Evolutionary conservation across 2,113 vertebrate species (phyloP).

Genomic region (Heptranchias perlo): DNA sequence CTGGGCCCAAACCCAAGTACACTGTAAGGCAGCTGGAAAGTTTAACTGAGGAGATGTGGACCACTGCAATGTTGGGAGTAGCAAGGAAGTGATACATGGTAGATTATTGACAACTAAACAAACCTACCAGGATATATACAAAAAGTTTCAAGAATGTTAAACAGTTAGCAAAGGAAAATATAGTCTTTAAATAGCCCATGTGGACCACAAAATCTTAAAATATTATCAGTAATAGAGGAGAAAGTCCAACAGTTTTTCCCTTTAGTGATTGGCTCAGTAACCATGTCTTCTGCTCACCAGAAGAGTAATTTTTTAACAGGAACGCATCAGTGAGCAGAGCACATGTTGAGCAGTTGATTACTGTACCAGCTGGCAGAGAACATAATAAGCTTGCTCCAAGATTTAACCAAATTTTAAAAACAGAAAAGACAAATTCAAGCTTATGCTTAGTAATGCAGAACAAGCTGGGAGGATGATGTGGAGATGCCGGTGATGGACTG

Average conservation of each 20-base stretch:
- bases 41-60: background rate
- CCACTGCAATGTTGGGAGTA: background rate
- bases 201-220: background rate
- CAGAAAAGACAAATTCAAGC: too few relatives aligned
- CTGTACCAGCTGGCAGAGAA: background rate
- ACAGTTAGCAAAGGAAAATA: background rate
- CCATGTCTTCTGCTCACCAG: background rate
- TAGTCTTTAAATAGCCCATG: background rate
- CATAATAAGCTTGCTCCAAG: too few relatives aligned
- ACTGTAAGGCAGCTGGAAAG: background rate
- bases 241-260: background rate
- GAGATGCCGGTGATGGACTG: too few relatives aligned
- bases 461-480: too few relatives aligned
- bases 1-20: background rate
- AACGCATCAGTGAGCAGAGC: background rate
- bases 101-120: background rate
- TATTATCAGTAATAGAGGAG: background rate
- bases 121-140: background rate
- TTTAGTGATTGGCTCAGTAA: background rate
- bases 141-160: background rate
- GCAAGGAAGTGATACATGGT: background rate
- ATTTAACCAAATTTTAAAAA: too few relatives aligned
- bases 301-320: background rate
- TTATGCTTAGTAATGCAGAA: too few relatives aligned
- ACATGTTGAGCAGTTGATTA: background rate